phyloP scores from a whole-genome alignment of 2,888 invertebrate genomes.

The Ceratothoa steindachneri region DNA sequence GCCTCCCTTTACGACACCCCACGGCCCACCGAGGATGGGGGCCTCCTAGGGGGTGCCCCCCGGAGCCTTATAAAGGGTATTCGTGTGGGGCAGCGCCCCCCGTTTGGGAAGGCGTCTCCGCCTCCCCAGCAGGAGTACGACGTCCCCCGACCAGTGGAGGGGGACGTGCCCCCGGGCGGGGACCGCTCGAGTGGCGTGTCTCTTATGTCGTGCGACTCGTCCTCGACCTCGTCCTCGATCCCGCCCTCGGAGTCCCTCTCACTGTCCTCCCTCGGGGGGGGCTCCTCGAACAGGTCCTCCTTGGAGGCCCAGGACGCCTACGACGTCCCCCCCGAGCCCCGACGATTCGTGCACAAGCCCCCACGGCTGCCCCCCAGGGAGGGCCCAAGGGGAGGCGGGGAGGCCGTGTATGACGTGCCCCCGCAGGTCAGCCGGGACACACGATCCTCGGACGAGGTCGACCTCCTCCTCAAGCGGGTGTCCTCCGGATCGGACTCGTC shows the following conservation, averaged over 20 bases:
- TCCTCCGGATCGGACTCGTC: conserved; percentile 34
- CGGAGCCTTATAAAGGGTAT: conserved; percentile 32
- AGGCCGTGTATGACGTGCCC: conserved; percentile 54
- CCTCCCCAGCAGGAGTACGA: conserved; percentile 33
- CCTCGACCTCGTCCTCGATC: conserved; percentile 62
- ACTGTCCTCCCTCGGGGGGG: conserved; percentile 58
- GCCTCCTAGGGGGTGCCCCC: conserved; percentile 56
- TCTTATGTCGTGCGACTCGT: conserved; percentile 47
- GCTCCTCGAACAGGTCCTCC: conserved; percentile 58
- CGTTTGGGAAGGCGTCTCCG: conserved; percentile 9
- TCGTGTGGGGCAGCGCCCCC: conserved; percentile 31
- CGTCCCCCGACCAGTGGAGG: conserved; percentile 38
- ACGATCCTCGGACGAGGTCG: conserved; percentile 28
- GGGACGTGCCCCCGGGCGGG: not conserved
- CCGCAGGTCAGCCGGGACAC: conserved; percentile 55
- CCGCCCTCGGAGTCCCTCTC: conserved; percentile 64
- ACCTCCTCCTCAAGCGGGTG: conserved; percentile 21
- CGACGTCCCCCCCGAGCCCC: conserved; percentile 49
- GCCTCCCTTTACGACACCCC: conserved; percentile 30
- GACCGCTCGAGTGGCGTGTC: conserved; percentile 46
- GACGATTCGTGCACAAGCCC: conserved; percentile 47
- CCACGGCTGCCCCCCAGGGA: conserved; percentile 50
- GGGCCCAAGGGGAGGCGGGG: conserved; percentile 50
- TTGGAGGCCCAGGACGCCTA: conserved; percentile 51
- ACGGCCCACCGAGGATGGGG: conserved; percentile 57